Evolutionary conservation across 2,797 vertebrate genomes (phyloP), one percentile per base, ranked within the genome.

Genomic region (Amazona ochrocephala): DNA sequence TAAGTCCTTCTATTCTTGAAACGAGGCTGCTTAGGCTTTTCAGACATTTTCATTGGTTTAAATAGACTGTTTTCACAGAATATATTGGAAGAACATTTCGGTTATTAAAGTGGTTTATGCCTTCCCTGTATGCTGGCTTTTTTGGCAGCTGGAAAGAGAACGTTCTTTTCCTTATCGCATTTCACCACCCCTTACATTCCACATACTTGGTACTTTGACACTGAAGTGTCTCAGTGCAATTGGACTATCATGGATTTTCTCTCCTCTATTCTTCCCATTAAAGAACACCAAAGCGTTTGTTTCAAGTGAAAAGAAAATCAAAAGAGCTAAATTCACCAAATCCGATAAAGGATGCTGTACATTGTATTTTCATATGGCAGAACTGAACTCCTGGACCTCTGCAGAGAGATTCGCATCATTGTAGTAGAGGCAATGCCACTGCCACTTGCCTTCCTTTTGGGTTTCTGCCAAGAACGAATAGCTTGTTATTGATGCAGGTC

Each of bases 401-500:
- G 50, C 66, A 88, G 89, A 74, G 54, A 84, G 18, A 58, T 70
- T 85, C 73, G 42, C 8, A 48, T 60, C n/a, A 19, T 18, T 2
- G 3, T 32, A 66, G 15, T 12, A 66, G 17, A 85, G 72, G 45
- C 32, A 78, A 22, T n/a, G 70, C 65, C 93, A 26, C 29, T 74
- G 56, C 48, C 84, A 93, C 87, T 62, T 95, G 62, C 48, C 42
- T 92, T 93, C 24, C n/a, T 50, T 60, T 81, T 89, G 82, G 62
- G 30, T 44, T 87, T 89, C 70, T 86, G 87, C 70, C 84, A 92
- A 77, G 65, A 85, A 85, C 70, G 42, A 84, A 65, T 58, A 72
- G 24, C 15, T 62, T 64, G 45, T 87, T 90, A 77, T 29, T 80
- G 61, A 89, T 87, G 72, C 68, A 85, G 50, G 58, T 80, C 82